Evolutionary conservation across 1,140 invertebrate species (phyloP).

Genomic region (Drosophila quadrilineata): DNA sequence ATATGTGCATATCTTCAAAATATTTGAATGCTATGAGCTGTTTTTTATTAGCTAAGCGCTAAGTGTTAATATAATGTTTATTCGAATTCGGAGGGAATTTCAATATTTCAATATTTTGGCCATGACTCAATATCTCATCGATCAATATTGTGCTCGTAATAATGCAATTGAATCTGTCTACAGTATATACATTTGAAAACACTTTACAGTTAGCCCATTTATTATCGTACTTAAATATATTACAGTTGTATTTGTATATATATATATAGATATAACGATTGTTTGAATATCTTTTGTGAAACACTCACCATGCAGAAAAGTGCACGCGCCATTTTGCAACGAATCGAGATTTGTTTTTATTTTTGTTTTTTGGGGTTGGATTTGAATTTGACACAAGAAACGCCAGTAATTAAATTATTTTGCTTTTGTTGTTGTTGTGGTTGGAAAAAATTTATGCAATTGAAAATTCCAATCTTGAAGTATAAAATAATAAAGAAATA

Average conservation of each 20-base stretch:
- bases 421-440: conserved; percentile 31
- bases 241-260: neutral
- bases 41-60: conserved; percentile 48
- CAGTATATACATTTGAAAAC: neutral
- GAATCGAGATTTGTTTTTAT: too few relatives aligned
- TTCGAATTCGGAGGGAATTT: conserved; percentile 7
- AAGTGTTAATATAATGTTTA: conserved; percentile 38
- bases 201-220: conserved; percentile 1
- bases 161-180: neutral
- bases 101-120: conserved; percentile 21
- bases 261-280: neutral
- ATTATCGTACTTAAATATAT: neutral
- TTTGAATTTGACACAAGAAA: conserved; percentile 65
- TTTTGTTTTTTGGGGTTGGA: too few relatives aligned
- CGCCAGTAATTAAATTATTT: conserved; percentile 67
- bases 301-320: conserved; percentile 79
- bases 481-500: conserved; percentile 47
- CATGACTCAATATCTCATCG: conserved; percentile 23
- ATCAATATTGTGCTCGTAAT: conserved; percentile 2
- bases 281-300: neutral
- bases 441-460: conserved; percentile 46
- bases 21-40: conserved; percentile 14
- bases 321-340: conserved; percentile 80
- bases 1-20: too few relatives aligned
- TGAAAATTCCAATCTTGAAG: conserved; percentile 71